Conservation (phyloP, 2,797 vertebrate species). For the Podargus strigoides region DNA sequence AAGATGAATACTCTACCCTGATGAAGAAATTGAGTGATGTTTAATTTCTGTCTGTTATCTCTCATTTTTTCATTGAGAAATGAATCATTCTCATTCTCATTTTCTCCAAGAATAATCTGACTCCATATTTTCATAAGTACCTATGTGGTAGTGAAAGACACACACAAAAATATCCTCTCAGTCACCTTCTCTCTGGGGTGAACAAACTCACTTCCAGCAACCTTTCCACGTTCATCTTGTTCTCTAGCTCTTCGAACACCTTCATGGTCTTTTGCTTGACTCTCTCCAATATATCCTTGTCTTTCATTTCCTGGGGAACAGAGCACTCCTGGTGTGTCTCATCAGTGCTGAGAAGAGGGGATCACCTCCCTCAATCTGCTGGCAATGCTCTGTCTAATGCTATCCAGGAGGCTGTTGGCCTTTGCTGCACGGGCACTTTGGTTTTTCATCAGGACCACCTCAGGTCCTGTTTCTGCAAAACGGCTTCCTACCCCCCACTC, state of each 20-base stretch:
- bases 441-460: not conserved
- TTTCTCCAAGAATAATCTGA: not conserved
- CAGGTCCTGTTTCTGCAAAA: not conserved
- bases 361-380: not conserved
- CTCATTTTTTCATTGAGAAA: not conserved
- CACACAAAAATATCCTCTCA: not conserved
- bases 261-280: not conserved
- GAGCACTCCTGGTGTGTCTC: not conserved
- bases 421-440: not conserved
- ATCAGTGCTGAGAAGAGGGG: not conserved
- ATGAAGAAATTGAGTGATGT: not conserved
- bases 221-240: not conserved
- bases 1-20: not conserved
- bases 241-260: not conserved
- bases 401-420: not conserved
- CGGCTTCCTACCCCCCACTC: not conserved
- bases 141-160: not conserved
- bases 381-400: not conserved
- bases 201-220: not conserved
- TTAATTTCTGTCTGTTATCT: not conserved
- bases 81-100: too few species aligned
- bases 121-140: not conserved
- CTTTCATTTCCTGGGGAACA: fast-evolving
- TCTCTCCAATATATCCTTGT: fast-evolving
- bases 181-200: not conserved